Evolutionary conservation across 1,140 invertebrate species (phyloP), one percentile per base, ranked within the genome.

Genomic region (Ylistrum balloti): DNA sequence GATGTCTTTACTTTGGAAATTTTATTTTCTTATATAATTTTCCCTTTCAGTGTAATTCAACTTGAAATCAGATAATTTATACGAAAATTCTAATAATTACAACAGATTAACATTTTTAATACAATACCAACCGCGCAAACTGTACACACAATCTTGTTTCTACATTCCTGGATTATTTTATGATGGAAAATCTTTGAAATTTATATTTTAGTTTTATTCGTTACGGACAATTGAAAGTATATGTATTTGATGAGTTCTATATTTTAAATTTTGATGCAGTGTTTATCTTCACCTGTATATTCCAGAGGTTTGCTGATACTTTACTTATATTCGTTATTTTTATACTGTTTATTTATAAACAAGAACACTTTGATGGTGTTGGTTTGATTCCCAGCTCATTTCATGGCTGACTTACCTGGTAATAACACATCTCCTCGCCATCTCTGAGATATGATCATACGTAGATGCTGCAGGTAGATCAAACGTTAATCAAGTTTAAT

Each of bases 331-430:
- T 38, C 35, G 35, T 38, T 38, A n/a, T n/a, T n/a, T 13, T 48
- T 17, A 74, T 28, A 74, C 22, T 28, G n/a, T 74, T 28, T n/a
- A 17, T 74, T 22, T 74, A 28, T 74, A 74, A 28, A 74, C 15
- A 17, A 28, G 22, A n/a, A 74, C 56, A 28, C 22, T 28, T 48
- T 3, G 15, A 28, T 28, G 22, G 13, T n/a, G 22, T 28, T n/a
- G 56, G 56, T 28, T 74, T 74, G 56, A 74, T 74, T n/a, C 56
- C 56, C n/a, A 9, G 56, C 22, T 74, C n/a, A 74, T 74, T 74
- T 28, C 56, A 74, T 17, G 56, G n/a, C n/a, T 28, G 22, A 74
- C 56, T 74, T 5, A 56, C 45, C 22, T 56, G 35, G 35, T 38
- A 45, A 45, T n/a, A 74, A n/a, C n/a, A 11, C n/a, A 74, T 74